Base-by-base conservation (phyloP, 2,888 invertebrate species). In the Dynastes grantii region DNA sequence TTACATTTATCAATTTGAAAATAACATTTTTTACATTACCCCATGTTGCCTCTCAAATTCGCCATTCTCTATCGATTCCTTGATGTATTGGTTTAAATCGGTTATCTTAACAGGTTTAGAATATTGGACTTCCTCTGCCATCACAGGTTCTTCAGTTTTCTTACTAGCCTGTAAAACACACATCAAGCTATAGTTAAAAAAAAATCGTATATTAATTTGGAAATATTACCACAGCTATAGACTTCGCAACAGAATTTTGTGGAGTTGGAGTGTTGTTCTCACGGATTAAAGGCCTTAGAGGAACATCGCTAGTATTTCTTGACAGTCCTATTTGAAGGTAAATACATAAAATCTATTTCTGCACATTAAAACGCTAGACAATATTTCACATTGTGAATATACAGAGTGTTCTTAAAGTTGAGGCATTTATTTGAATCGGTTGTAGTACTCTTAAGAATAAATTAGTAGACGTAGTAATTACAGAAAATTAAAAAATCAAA, bases 71-170 rank as follows among this genome's bases (percentile, higher is more conserved):
- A 78, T 64, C 2, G 73, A 51, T 64, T 78, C 40, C 40, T 78
- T 78, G 9, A 65, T 51, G 16, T 78, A 78, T 29, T 73, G 6
- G 79, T 88, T 87, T 71, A 89, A 88, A 51, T 89, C 86, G 53
- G 82, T 83, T 2, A 89, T 84, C 78, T 86, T 86, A 0, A 88
- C 81, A 5, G 83, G 82, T 63, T 79, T 81, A n/a, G 81, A 80
- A 76, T 55, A 79, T 58, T 55, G 58, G 2, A 11, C 11, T 45
- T 40, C 29, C 0, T 51, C 65, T n/a, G 51, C 78, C n/a, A 22
- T 53, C 9, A 13, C n/a, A 16, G 5, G 32, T 11, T 53, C 55
- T 13, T 71, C 55, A 22, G 6, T n/a, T 11, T 29, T 53, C 9
- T 13, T 37, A 2, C 6, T 53, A 6, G 37, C 37, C 71, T 68